phyloP scores from a whole-genome alignment of 2,797 vertebrate genomes.

The Cossypha heuglini region DNA sequence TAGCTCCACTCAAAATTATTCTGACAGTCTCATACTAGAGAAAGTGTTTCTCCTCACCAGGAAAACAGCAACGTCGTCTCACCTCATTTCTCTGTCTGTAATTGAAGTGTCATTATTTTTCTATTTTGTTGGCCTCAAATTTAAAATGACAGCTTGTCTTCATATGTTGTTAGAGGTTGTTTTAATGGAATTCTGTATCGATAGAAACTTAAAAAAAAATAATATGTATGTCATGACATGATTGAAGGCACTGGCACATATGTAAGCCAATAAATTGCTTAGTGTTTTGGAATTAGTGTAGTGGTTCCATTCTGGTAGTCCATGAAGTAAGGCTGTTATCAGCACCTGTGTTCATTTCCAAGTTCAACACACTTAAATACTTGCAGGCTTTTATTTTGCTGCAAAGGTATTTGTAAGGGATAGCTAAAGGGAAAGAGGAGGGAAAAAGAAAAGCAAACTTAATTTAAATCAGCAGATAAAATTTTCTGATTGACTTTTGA shows the following conservation, averaged over 20 bases:
- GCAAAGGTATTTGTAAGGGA: background rate
- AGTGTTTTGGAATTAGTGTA: background rate
- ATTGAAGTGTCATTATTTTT: background rate
- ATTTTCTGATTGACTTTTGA: background rate
- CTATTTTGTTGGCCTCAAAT: background rate
- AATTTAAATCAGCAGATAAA: background rate
- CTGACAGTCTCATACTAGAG: background rate
- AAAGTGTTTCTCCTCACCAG: background rate
- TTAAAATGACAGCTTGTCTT: background rate
- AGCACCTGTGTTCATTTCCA: background rate
- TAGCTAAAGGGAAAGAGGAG: background rate
- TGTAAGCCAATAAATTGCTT: background rate
- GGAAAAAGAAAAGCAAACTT: background rate
- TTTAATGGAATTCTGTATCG: background rate
- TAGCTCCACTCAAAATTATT: background rate
- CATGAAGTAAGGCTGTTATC: background rate
- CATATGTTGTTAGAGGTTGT: background rate
- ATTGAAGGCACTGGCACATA: background rate
- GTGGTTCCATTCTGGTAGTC: background rate
- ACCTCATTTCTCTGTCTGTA: background rate
- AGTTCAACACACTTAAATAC: background rate
- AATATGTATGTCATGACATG: rapidly evolving
- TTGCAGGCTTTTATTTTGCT: background rate
- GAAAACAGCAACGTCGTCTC: background rate
- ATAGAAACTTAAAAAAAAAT: background rate